These are phyloP conservation scores for Epirrita christyi DNA, from an alignment of 2,888 invertebrate species.

Conservation along the genomic window DNA sequence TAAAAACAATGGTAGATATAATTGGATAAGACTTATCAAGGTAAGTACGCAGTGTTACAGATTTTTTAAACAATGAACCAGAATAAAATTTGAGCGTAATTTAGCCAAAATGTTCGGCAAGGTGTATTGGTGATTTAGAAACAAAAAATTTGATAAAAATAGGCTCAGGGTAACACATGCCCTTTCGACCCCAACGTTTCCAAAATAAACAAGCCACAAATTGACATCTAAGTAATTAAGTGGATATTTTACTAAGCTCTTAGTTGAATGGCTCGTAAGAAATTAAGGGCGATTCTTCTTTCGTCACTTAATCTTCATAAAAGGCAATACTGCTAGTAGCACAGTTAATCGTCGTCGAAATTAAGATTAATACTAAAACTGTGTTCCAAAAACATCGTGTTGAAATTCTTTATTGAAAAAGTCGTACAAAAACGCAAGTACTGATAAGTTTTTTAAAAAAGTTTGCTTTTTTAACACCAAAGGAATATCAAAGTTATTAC, in stretches of 20 bases:
- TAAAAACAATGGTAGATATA: too few relatives aligned
- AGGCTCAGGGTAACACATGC: too few relatives aligned
- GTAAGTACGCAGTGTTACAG: too few relatives aligned
- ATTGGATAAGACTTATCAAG: too few relatives aligned
- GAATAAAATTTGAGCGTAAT: too few relatives aligned
- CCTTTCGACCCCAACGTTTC: neutral
- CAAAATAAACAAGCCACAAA: conserved; percentile 17
- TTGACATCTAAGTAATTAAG: conserved; percentile 27
- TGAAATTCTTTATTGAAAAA: neutral
- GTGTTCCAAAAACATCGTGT: conserved; percentile 8
- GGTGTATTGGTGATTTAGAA: too few relatives aligned
- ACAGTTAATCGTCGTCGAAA: conserved; percentile 12
- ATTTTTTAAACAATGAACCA: too few relatives aligned
- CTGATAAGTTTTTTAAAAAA: too few relatives aligned
- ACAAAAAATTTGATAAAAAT: too few relatives aligned
- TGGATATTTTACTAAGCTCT: conserved; percentile 25
- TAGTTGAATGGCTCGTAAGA: conserved; percentile 20
- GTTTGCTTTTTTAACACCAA: neutral
- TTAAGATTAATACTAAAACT: conserved; percentile 19
- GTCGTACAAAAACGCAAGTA: too few relatives aligned
- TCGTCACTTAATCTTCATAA: conserved; percentile 30
- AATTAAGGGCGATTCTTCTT: conserved; percentile 25
- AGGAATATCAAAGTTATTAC: neutral
- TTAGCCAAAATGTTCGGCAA: too few relatives aligned
- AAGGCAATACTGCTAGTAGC: conserved; percentile 14